Evolutionary conservation across 2,888 invertebrate species (phyloP).

Genomic region (Glaucopsyche alexis): DNA sequence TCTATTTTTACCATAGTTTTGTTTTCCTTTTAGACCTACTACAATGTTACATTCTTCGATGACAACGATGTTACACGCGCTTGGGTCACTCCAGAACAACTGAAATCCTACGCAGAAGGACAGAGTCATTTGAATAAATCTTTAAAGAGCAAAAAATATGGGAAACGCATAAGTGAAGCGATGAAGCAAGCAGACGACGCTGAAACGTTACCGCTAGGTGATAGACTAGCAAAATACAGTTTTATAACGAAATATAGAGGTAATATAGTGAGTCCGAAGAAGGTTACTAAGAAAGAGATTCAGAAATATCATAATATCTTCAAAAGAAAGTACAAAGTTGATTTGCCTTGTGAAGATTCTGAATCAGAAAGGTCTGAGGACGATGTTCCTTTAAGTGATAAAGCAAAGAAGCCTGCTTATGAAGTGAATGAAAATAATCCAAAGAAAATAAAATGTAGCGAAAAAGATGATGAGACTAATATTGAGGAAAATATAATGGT

Average conservation of each 20-base stretch:
- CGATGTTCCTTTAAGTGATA: neutral
- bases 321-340: constrained; percentile 56
- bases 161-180: constrained; percentile 57
- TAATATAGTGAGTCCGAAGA: constrained; percentile 57
- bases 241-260: constrained; percentile 70
- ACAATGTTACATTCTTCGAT: constrained; percentile 79
- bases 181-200: constrained; percentile 66
- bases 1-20: no score
- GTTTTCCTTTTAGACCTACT: constrained; percentile 67
- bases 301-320: constrained; percentile 52
- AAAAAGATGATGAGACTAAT: constrained; percentile 45
- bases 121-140: constrained; percentile 45
- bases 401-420: neutral
- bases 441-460: constrained; percentile 30
- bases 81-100: constrained; percentile 64
- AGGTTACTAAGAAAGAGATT: constrained; percentile 51
- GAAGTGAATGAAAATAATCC: neutral
- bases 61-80: constrained; percentile 59
- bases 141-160: constrained; percentile 47
- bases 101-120: constrained; percentile 58
- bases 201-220: constrained; percentile 48
- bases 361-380: constrained; percentile 46
- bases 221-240: constrained; percentile 66
- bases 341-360: constrained; percentile 50
- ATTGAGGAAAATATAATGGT: neutral